Evolutionary conservation across 2,797 vertebrate genomes (phyloP), one percentile per base, ranked within the genome.

Genomic region (Sebastes baramenuke): DNA sequence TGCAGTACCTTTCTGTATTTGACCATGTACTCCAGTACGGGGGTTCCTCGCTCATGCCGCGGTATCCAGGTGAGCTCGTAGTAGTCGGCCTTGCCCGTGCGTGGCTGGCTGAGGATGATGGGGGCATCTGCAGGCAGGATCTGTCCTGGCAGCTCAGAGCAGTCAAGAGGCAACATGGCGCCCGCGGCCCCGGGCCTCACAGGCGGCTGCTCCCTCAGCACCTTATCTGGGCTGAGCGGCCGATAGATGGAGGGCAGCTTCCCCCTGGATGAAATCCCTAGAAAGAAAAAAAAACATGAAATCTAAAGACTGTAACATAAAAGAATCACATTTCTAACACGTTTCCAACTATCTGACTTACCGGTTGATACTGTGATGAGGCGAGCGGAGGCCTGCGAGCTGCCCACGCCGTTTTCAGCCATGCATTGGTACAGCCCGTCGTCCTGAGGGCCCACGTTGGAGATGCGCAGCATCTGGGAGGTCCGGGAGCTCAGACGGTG

Each of bases 371-470:
- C 61, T 0, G 97, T 97, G 85, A 96, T 95, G 66, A 99, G 96
- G 27, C 96, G 96, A 56, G 97, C 93, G 6, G 98, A 97, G 2
- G 97, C 98, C 64, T 99, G 98, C 0, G 98, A 97, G 0, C 98
- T 99, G 32, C 98, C 98, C 0, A 99, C 97, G 24, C 96, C 97
- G 0, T 99, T 99, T 91, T 99, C 98, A 0, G 97, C 98, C 97
- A 99, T 96, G 93, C 98, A 99, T 89, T 99, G 98, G 94, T 99
- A 99, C 72, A 99, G 95, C 1, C 98, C 98, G 0, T 98, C 96
- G 0, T 99, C 98, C 91, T 98, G 97, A 0, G 97, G 96, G 65
- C 97, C 97, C 73, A 98, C 96, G 0, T 95, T 96, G 75, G 94
- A 87, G 77, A 99, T 93, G 0, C 96, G 95, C 79, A 99, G 94